A percentile compares a stretch with the other conserved stretches of the same genome.
Conservation (phyloP, 2,797 vertebrate genomes). For the Linurgus olivaceus region DNA sequence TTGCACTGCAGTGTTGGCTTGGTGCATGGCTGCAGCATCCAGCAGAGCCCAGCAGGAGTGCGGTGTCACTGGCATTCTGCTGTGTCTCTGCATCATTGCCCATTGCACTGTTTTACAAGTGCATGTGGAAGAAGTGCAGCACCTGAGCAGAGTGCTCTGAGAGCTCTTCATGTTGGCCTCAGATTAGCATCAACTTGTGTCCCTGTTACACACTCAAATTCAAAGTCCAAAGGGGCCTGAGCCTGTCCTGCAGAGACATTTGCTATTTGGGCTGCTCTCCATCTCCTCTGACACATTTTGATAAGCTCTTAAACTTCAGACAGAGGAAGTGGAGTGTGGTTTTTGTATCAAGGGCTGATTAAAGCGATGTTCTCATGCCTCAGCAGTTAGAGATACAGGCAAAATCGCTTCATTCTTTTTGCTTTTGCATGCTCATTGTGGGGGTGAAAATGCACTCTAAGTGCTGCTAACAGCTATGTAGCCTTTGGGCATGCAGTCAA, state of each 20-base stretch:
- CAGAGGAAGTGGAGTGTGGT: fast-evolving
- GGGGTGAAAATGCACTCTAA: not conserved
- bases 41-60: not conserved
- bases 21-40: not conserved
- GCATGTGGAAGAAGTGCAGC: not conserved
- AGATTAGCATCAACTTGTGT: not conserved
- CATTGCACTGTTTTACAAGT: not conserved
- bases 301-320: not conserved
- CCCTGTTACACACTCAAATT: not conserved
- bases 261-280: not conserved
- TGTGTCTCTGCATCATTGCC: not conserved
- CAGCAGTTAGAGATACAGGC: not conserved
- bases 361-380: not conserved
- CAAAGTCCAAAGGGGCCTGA: not conserved
- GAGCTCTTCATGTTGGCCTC: not conserved
- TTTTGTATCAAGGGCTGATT: not conserved
- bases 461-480: not conserved
- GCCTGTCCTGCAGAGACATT: not conserved
- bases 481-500: not conserved
- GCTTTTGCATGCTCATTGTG: not conserved
- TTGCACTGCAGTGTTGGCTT: not conserved
- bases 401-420: not conserved
- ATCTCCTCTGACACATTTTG: not conserved
- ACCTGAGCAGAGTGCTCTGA: not conserved
- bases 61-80: not conserved